phyloP scores from a whole-genome alignment of 2,797 vertebrate species.

The Chromis chromis region DNA sequence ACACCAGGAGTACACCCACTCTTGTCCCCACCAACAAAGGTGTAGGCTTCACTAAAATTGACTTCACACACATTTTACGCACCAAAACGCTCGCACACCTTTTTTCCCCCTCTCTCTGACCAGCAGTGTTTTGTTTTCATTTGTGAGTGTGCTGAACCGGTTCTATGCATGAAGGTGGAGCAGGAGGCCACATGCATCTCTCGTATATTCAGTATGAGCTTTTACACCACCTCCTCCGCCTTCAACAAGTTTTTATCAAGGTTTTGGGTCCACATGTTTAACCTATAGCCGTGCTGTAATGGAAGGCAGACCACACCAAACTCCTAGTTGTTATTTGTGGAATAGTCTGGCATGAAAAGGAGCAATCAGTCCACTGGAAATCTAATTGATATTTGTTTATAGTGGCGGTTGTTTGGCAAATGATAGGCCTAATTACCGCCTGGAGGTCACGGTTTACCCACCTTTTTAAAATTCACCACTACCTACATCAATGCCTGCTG shows the following conservation, averaged over 20 bases:
- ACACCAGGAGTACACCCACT: constrained; percentile 61
- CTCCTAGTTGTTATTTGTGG: constrained; percentile 14
- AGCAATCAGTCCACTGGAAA: constrained; percentile 33
- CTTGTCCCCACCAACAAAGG: constrained; percentile 34
- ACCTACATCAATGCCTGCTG: constrained; percentile 29
- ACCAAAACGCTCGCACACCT: not conserved
- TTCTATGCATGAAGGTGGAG: constrained; percentile 40
- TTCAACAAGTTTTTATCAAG: constrained; percentile 34
- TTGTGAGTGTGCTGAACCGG: constrained; percentile 66
- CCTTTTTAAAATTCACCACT: constrained; percentile 50
- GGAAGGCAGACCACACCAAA: constrained; percentile 6
- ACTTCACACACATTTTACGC: constrained; percentile 23
- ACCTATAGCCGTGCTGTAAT: constrained; percentile 3
- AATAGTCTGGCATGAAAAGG: constrained; percentile 31
- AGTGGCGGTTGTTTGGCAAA: constrained; percentile 44
- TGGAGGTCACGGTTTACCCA: constrained; percentile 62
- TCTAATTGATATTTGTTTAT: constrained; percentile 56
- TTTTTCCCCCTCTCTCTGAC: constrained; percentile 18
- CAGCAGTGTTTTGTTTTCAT: constrained; percentile 67
- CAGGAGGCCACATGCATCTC: constrained; percentile 37
- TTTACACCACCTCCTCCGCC: constrained; percentile 9
- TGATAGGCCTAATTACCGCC: constrained; percentile 47
- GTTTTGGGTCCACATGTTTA: constrained; percentile 21
- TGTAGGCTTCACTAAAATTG: not conserved
- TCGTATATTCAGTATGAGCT: constrained; percentile 30